A percentile compares a stretch with the other conserved stretches of the same genome.
Evolutionary conservation across 2,113 vertebrate genomes (phyloP).

Genomic region (Leucoraja erinaceus): DNA sequence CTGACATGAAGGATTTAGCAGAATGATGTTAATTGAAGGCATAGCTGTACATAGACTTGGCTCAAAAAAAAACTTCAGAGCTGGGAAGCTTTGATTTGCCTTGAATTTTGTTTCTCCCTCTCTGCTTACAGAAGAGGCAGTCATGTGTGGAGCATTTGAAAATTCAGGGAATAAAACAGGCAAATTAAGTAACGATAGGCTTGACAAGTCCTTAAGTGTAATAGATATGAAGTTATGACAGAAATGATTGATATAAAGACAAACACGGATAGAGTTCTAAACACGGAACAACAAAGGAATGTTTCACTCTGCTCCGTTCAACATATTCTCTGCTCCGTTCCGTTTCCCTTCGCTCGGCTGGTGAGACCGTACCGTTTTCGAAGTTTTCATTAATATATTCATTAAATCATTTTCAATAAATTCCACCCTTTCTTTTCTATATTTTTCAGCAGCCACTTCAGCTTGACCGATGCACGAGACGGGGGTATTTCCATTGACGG

Average conservation of each 20-base stretch:
- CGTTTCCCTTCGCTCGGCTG: not conserved
- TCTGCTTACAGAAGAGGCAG: conserved; percentile 42
- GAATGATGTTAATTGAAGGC: conserved; percentile 66
- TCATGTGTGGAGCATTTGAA: conserved; percentile 43
- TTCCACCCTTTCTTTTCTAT: conserved; percentile 60
- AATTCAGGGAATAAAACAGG: conserved; percentile 50
- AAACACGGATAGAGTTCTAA: conserved; percentile 59
- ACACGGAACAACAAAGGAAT: conserved; percentile 59
- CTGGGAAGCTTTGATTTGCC: conserved; percentile 16
- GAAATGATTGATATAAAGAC: conserved; percentile 58
- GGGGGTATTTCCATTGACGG: conserved; percentile 66
- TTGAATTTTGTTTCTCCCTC: conserved; percentile 38
- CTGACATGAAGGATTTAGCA: conserved; percentile 58
- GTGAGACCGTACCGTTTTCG: not conserved
- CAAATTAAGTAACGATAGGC: conserved; percentile 65
- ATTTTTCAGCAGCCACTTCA: conserved; percentile 54
- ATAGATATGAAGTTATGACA: conserved; percentile 63
- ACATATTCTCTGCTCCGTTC: conserved; percentile 41
- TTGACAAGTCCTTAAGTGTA: conserved; percentile 58
- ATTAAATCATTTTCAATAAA: conserved; percentile 58
- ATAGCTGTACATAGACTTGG: conserved; percentile 41
- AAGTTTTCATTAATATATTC: not conserved
- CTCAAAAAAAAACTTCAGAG: conserved; percentile 24
- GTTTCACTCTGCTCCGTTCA: conserved; percentile 49
- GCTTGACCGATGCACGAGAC: conserved; percentile 56